Evolutionary conservation across 92 coral and sea anemone species (phyloP), one percentile per base, ranked within the genome.

Genomic region (Epizoanthus illoricatus): DNA sequence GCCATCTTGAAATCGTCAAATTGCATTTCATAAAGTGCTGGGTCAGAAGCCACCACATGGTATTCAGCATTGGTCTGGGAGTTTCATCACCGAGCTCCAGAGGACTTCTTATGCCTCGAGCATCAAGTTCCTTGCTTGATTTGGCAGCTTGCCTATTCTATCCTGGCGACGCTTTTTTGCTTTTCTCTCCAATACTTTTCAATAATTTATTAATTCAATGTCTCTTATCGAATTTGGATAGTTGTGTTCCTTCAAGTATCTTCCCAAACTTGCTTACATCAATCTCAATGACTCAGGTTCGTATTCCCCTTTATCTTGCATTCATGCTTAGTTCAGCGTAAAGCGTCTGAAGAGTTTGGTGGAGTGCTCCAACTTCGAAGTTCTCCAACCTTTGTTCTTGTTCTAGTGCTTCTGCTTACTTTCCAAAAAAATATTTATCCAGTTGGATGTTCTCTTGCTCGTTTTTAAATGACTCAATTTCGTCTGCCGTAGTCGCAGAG

Each of bases 281-380:
- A 75, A 83, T 43, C 69, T 28, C 55, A 84, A 54, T 11, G 69
- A 64, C 64, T 71, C 81, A 12, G 86, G 86, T 23, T 84, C 80
- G 69, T 84, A 84, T 9, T 84, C 86, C 7, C 58, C 81, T 45
- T 78, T 70, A 24, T 84, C 81, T 52, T 73, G 36, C 1, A 2
- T 28, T 68, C 59, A 68, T 43, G 28, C 83, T 66, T 7, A 85
- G 73, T 58, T 85, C 84, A 23, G 79, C 88, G 84, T 76, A 85
- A 79, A 85, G 78, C 47, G 41, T 39, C 73, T 85, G 80, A n/a
- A 85, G 52, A 23, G 71, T 79, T 60, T 68, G 65, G 66, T 85
- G 84, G 24, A 85, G 75, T 10, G 73, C 71, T 55, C 43, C 65
- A 47, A 45, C 59, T 42, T 78, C 84, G 72, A 59, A 78, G 49